Evolutionary conservation across 2,113 vertebrate species (phyloP), one percentile per base, ranked within the genome.

Genomic region (Tyrannus savana): DNA sequence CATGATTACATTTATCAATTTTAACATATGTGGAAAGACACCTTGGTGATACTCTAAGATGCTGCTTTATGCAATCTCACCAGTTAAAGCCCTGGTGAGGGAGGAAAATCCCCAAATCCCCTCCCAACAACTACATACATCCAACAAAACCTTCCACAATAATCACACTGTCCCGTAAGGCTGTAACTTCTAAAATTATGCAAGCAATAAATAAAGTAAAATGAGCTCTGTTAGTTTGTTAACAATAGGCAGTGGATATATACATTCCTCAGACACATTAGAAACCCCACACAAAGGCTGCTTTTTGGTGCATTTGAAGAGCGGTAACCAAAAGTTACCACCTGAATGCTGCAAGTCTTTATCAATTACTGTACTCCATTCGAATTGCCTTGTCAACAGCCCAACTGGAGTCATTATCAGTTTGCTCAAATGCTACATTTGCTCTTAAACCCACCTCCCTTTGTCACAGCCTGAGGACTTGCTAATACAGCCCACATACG

Each of bases 361-460:
- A 67, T 52, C 47, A 71, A 3, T 44, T 63, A 24, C 0, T 2
- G 4, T 2, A 2, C 15, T 79, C 42, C 11, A 9, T 44, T 84
- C 42, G 21, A 90, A 84, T 15, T 30, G 50, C 28, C 84, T 64
- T 44, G 87, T 93, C 76, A 95, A 95, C 73, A 96, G 95, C 97
- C 95, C 76, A 95, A 90, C 58, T 31, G 27, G 77, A 97, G 88
- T 78, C 97, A 96, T 97, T 96, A 98, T 78, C 93, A 94, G 94
- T 97, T 97, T 97, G 84, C 95, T 93, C 96, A 97, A 96, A 98
- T 73, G 82, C 97, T 97, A 96, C 89, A 23, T 66, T 58, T 86
- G 25, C 58, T 68, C 44, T 72, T 56, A 9, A 19, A 52, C 33
- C 31, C 62, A 28, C 71, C 73, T 83, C 72, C 41, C 55, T 76